Evolutionary conservation across 2,888 invertebrate species (phyloP).

Genomic region (Dusona sp.): DNA sequence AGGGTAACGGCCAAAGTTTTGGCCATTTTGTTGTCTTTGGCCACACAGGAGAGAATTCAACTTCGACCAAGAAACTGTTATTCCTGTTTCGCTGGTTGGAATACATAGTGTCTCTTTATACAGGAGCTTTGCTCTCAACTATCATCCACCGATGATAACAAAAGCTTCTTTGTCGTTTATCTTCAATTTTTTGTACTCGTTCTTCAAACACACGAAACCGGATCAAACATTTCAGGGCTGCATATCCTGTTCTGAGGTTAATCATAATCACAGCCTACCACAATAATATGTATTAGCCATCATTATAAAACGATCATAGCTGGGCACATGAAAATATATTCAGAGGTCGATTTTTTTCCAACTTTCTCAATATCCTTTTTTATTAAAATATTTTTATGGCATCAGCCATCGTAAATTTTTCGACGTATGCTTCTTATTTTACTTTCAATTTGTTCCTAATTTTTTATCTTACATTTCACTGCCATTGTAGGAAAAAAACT

Average conservation of each 20-base stretch:
- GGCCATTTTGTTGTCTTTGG: conserved; percentile 64
- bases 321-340: no score
- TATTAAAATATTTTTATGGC: no score
- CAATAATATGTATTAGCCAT: not conserved
- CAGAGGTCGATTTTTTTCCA: no score
- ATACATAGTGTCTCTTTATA: conserved; percentile 45
- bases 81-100: conserved; percentile 31
- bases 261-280: not conserved
- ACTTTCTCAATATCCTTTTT: no score
- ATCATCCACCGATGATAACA: conserved; percentile 52
- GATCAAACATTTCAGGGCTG: conserved; percentile 13
- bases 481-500: no score
- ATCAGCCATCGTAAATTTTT: no score
- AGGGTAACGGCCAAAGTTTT: conserved; percentile 63
- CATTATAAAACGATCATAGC: no score
- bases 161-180: conserved; percentile 49
- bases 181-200: conserved; percentile 4
- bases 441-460: no score
- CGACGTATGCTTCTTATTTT: no score
- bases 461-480: no score
- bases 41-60: conserved; percentile 42
- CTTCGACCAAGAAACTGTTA: conserved; percentile 36
- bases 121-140: conserved; percentile 49
- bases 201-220: conserved; percentile 1
- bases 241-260: not conserved